These are phyloP conservation scores for Solen grandis DNA, from an alignment of 1,140 invertebrate genomes.

Conservation along the genomic window DNA sequence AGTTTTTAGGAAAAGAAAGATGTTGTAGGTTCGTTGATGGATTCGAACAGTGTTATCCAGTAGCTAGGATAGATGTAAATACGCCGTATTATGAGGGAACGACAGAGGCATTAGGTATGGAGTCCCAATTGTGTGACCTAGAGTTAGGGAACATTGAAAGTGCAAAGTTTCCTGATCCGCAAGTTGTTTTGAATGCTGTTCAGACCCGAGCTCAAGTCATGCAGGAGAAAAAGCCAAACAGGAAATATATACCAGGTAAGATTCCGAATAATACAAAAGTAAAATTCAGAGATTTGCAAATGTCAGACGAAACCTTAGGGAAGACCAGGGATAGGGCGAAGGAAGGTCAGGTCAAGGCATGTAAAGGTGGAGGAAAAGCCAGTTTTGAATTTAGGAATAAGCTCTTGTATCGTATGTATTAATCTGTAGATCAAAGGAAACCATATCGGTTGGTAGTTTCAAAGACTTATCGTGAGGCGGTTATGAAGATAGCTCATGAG, in stretches of 20 bases:
- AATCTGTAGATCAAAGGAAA: conserved; percentile 1
- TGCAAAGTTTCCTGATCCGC: neutral
- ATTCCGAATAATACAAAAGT: neutral
- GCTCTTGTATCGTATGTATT: conserved; percentile 24
- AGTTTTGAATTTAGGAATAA: neutral
- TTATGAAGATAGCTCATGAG: conserved; percentile 60
- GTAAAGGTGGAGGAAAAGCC: neutral
- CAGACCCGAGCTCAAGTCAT: neutral
- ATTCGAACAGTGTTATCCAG: neutral
- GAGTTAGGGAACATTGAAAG: neutral
- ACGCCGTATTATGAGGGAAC: neutral
- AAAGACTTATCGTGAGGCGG: neutral
- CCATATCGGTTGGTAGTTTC: conserved; percentile 29
- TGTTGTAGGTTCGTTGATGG: conserved; percentile 1
- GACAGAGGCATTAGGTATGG: neutral
- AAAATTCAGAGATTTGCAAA: neutral
- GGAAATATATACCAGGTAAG: neutral
- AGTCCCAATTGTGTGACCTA: conserved; percentile 1
- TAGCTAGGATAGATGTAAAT: neutral
- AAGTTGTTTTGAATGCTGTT: neutral
- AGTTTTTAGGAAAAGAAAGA: neutral
- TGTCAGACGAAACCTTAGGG: neutral
- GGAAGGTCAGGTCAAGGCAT: neutral
- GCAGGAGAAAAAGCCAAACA: neutral
- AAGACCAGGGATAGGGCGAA: neutral